These are phyloP conservation scores for Cervus canadensis DNA, from an alignment of 2,113 vertebrate genomes.

Conservation along the genomic window DNA sequence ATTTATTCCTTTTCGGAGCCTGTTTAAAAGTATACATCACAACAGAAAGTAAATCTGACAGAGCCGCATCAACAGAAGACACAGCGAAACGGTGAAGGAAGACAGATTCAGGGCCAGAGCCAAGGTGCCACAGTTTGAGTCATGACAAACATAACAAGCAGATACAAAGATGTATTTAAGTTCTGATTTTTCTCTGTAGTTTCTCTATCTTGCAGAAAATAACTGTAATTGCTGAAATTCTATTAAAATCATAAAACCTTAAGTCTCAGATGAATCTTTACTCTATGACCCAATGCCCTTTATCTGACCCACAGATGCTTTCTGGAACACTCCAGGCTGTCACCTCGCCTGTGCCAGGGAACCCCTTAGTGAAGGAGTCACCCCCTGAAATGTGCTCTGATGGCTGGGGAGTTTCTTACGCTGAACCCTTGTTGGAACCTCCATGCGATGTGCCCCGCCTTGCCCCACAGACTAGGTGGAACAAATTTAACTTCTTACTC, in stretches of 20 bases:
- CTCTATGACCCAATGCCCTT: not conserved
- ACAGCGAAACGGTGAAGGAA: not conserved
- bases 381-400: too few relatives aligned
- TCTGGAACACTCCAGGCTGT: not conserved
- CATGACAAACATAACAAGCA: not conserved
- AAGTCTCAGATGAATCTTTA: not conserved
- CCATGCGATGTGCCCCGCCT: not conserved
- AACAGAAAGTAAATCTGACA: not conserved
- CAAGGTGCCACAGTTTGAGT: not conserved
- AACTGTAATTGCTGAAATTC: not conserved
- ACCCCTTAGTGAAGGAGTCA: not conserved
- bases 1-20: slow-evolving; percentile 96
- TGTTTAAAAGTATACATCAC: slow-evolving; percentile 62
- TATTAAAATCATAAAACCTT: not conserved
- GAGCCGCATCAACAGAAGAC: not conserved
- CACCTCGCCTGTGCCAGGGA: not conserved
- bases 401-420: not conserved
- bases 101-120: not conserved
- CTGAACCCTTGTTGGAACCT: not conserved
- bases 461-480: not conserved
- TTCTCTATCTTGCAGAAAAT: not conserved
- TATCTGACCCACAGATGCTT: not conserved
- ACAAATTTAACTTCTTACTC: not conserved
- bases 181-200: not conserved
- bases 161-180: not conserved